These are phyloP conservation scores for Pseudococcus jackbeardsleyi DNA, from an alignment of 2,888 invertebrate species.

Conservation along the genomic window DNA sequence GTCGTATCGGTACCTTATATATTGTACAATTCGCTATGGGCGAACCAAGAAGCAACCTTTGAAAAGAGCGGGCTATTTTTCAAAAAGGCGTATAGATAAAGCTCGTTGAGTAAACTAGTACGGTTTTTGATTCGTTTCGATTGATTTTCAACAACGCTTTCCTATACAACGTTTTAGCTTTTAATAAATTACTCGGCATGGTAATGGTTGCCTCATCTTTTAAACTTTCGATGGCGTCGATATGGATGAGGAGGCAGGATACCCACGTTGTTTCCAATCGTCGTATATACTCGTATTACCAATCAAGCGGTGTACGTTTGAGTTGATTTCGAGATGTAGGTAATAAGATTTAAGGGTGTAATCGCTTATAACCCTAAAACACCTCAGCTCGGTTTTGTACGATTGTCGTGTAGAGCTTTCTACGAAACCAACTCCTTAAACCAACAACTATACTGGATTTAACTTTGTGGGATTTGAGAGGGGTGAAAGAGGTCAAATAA, in stretches of 20 bases:
- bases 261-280: background rate
- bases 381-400: background rate
- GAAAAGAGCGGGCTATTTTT: constrained; percentile 19
- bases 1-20: background rate
- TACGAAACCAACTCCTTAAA: too few species aligned
- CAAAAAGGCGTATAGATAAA: background rate
- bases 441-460: too few species aligned
- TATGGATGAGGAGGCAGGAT: background rate
- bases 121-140: constrained; percentile 36
- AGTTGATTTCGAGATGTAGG: background rate
- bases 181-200: constrained; percentile 16
- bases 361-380: background rate
- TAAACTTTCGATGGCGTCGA: background rate
- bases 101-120: constrained; percentile 6
- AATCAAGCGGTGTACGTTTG: background rate
- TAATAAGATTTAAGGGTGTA: background rate
- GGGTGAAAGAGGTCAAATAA: too few species aligned
- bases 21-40: background rate
- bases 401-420: too few species aligned
- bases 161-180: background rate
- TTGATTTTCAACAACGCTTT: constrained; percentile 5
- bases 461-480: too few species aligned
- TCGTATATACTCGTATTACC: background rate
- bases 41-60: background rate
- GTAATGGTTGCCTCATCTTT: background rate